Evolutionary conservation across 2,113 vertebrate species (phyloP).

Genomic region (Hystrix cristata): DNA sequence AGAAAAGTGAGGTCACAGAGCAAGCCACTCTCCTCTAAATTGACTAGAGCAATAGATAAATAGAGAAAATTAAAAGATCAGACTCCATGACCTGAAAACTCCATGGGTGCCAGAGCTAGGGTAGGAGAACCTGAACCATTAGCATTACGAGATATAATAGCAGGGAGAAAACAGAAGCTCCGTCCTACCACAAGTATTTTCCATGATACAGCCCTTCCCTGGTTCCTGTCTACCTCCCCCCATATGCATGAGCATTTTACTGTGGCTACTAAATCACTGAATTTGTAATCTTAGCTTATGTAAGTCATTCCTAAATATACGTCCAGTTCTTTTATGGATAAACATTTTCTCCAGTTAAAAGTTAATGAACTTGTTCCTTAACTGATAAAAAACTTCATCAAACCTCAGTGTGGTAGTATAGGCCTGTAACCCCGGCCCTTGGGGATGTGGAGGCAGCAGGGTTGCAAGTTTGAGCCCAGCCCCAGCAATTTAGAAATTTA

Average conservation of each 20-base stretch:
- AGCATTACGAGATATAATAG: background rate
- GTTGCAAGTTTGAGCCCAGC: background rate
- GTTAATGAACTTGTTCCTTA: background rate
- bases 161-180: background rate
- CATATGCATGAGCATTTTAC: background rate
- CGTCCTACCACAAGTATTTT: background rate
- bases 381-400: background rate
- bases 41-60: background rate
- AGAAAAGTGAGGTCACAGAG: background rate
- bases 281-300: background rate
- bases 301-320: background rate
- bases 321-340: background rate
- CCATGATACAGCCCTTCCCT: background rate
- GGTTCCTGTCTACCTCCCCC: background rate
- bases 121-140: background rate
- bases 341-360: background rate
- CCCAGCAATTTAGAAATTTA: background rate
- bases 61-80: background rate
- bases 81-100: background rate
- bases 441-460: background rate
- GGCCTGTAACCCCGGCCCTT: too few species aligned
- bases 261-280: background rate
- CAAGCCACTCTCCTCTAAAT: background rate
- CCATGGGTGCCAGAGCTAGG: background rate
- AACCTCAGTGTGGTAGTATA: background rate